Evolutionary conservation across 2,797 vertebrate genomes (phyloP), one percentile per base, ranked within the genome.

Genomic region (Eulemur coronatus): DNA sequence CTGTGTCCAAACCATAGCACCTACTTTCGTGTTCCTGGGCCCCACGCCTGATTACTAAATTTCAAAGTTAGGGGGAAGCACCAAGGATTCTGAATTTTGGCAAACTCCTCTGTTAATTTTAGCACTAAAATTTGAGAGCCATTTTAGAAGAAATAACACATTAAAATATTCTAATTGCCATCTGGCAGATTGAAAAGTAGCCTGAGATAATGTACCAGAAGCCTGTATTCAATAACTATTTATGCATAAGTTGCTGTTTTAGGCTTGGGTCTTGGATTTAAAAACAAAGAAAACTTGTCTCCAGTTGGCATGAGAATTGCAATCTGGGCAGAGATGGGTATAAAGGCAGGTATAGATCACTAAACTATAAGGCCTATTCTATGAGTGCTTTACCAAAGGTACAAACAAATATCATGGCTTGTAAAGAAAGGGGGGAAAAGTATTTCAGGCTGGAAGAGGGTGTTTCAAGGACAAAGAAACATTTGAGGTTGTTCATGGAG

Each of bases 241-340:
- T 57, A 35, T 20, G 26, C 30, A 2, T 43, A 84, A 61, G 4
- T 30, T 50, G 6, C 30, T 38, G 22, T 79, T 73, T 90, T 69
- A 87, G 86, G 33, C 41, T 7, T 57, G 38, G 8, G 1, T 93
- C 28, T 57, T 50, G 59, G 52, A 94, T 38, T 85, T 61, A 52
- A 65, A 72, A 65, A 70, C 22, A 81, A 81, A 70, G 18, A 48
- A 12, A 12, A 33, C 15, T 57, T 90, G 20, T 61, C 43, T 73
- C n/a, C 10, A 28, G 17, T 48, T 92, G 75, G 87, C 85, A 79
- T 90, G 41, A 84, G 63, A 96, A 94, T 43, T 87, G 33, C 61
- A 76, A 73, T 82, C 15, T 67, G 22, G 38, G 9, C 59, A 8
- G 30, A 59, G 30, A 48, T 38, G n/a, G 35, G 46, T 63, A 55